Evolutionary conservation across 2,797 vertebrate genomes (phyloP), one percentile per base, ranked within the genome.

Genomic region (Melanogrammus aeglefinus): DNA sequence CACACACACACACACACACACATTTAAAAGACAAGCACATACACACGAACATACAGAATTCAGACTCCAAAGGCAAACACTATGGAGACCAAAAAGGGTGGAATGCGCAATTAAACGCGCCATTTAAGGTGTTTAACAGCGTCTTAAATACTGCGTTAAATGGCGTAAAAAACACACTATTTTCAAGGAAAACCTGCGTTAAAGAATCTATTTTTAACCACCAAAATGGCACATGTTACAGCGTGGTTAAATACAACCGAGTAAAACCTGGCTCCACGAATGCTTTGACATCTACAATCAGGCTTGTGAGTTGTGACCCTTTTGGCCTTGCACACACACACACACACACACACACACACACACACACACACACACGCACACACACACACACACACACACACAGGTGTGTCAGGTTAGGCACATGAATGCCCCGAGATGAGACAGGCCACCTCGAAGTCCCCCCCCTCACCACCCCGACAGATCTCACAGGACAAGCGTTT

Each of bases 261-360:
- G 35, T n/a, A n/a, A n/a, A n/a, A n/a, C n/a, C n/a, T n/a, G n/a
- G n/a, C n/a, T n/a, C 6, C 4, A 36, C 6, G 35, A 36, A 36
- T 36, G 35, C 35, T 36, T 36, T 4, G 4, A 36, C 35, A 7
- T 36, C 35, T 36, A 36, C 35, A 36, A 36, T 36, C 4, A 36
- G 35, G 35, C 35, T 4, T n/a, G n/a, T n/a, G 4, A 7, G 35
- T 38, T 38, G 36, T 38, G 36, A 38, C 6, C 36, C 36, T 38
- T 38, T 38, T 38, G 36, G 36, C 36, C 36, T 38, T 38, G 0
- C 41, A 44, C 41, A 44, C 41, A 44, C 31, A 80, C 14, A 47
- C 35, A 82, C 35, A 82, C 81, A 81, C 77, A 70, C 1, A 24
- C 75, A 13, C 36, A 71, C 41, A 72, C 41, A 72, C 73, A 72